A percentile compares a stretch with the other conserved stretches of the same genome.
Conservation (phyloP, 2,113 vertebrate species). For the Anas platyrhynchos region DNA sequence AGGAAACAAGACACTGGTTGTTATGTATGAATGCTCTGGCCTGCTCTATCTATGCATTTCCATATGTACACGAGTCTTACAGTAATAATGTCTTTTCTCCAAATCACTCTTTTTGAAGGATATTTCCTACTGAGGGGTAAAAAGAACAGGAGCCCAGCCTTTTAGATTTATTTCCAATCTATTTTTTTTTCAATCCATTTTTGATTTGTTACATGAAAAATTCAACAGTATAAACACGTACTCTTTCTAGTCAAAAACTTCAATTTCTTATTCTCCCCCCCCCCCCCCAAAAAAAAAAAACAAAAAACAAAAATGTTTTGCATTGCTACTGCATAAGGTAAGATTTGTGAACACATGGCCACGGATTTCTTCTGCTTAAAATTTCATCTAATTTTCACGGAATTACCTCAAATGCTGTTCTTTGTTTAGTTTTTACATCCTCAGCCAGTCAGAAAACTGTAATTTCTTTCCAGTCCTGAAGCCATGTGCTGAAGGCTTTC, state of each 20-base stretch:
- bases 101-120: background rate
- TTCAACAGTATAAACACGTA: background rate
- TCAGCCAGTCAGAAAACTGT: background rate
- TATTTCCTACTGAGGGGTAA: background rate
- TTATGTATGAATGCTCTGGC: background rate
- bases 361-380: background rate
- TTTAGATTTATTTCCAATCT: background rate
- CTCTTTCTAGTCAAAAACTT: too few relatives aligned
- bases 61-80: background rate
- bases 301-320: background rate
- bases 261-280: background rate
- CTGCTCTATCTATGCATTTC: background rate
- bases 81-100: background rate
- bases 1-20: background rate
- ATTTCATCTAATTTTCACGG: background rate
- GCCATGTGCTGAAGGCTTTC: background rate
- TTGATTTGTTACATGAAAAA: background rate
- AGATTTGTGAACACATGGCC: background rate
- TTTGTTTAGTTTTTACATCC: background rate
- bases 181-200: too few relatives aligned
- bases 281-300: too few relatives aligned
- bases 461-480: background rate
- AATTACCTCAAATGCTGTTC: background rate
- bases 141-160: background rate
- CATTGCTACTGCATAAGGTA: background rate